phyloP scores from a whole-genome alignment of 2,888 invertebrate species.

The Nemotelus nigrinus region DNA sequence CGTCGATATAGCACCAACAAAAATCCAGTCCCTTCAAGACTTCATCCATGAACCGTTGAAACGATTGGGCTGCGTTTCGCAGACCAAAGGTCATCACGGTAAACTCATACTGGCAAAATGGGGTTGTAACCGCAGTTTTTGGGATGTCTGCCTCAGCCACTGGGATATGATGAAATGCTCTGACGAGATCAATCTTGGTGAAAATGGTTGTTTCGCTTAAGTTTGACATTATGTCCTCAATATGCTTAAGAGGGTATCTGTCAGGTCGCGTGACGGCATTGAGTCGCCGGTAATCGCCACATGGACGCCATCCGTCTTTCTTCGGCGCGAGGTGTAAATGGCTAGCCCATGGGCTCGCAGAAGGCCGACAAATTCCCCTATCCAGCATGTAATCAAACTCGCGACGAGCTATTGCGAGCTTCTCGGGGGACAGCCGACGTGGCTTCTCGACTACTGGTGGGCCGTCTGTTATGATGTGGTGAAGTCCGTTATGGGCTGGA shows the following conservation, averaged over 20 bases:
- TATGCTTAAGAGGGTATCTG: neutral
- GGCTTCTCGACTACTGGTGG: neutral
- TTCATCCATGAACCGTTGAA: no score
- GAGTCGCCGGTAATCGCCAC: constrained; percentile 16
- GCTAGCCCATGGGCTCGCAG: constrained; percentile 7
- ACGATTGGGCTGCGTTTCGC: no score
- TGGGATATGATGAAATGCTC: neutral
- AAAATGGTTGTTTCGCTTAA: neutral
- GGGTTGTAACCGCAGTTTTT: neutral
- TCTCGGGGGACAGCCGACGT: neutral
- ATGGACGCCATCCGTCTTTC: constrained; percentile 1
- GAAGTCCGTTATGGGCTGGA: neutral
- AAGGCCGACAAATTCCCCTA: neutral
- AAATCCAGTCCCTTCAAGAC: no score
- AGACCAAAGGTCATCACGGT: neutral
- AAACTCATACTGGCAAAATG: neutral
- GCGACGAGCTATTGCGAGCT: neutral
- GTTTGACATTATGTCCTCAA: neutral
- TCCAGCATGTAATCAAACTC: constrained; percentile 1
- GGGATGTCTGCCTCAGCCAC: neutral
- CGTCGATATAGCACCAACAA: constrained; percentile 53
- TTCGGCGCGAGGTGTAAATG: constrained; percentile 6
- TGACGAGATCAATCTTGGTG: neutral
- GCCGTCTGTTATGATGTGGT: constrained; percentile 9
- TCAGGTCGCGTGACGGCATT: neutral